Conservation (phyloP, 2,888 invertebrate species). For the Melanargia galathea region DNA sequence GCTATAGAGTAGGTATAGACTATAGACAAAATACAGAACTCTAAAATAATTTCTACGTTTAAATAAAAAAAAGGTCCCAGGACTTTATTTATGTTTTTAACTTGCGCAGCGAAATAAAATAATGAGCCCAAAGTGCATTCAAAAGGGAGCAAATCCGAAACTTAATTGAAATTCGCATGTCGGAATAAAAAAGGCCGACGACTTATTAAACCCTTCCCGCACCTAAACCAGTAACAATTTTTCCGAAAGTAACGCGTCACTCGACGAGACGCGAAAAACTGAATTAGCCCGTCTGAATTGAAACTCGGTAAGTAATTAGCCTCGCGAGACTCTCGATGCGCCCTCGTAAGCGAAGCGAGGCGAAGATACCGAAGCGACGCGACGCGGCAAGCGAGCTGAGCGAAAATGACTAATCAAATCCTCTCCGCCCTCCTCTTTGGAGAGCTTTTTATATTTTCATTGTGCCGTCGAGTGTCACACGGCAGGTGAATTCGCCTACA, state of each 20-base stretch:
- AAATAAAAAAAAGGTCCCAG: neutral
- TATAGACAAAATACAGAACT: too few relatives aligned
- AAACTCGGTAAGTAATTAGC: constrained; percentile 81
- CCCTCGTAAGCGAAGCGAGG: constrained; percentile 76
- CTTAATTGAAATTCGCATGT: constrained; percentile 40
- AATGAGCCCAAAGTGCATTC: constrained; percentile 30
- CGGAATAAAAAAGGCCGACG: constrained; percentile 40
- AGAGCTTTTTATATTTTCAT: constrained; percentile 78
- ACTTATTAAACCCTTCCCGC: constrained; percentile 38
- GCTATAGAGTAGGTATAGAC: too few relatives aligned
- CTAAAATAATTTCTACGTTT: too few relatives aligned
- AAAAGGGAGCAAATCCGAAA: constrained; percentile 37
- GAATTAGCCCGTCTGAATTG: constrained; percentile 78
- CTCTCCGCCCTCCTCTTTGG: constrained; percentile 72
- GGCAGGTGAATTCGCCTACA: constrained; percentile 55
- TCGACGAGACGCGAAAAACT: constrained; percentile 73
- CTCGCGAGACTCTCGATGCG: constrained; percentile 78
- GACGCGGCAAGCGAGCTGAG: constrained; percentile 64
- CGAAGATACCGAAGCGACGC: constrained; percentile 75
- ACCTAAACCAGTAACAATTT: constrained; percentile 46
- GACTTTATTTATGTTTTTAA: neutral
- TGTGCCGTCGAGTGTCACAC: constrained; percentile 75
- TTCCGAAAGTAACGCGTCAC: constrained; percentile 59
- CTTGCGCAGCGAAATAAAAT: constrained; percentile 21
- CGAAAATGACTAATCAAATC: constrained; percentile 82